Evolutionary conservation across 1,140 invertebrate genomes (phyloP).

Genomic region (Drosophila serrata): DNA sequence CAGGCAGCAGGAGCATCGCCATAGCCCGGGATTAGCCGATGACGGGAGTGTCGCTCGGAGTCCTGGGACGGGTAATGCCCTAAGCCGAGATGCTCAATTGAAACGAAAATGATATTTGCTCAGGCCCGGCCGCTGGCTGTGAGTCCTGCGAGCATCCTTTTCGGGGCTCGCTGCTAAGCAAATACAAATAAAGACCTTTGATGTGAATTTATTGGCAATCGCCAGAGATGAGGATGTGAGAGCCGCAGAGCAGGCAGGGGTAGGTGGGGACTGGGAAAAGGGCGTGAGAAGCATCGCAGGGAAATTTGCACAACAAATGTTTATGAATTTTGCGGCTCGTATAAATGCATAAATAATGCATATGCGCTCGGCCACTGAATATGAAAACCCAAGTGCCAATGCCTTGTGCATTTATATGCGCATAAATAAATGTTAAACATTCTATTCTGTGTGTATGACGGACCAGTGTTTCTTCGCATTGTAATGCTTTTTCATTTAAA

Average conservation of each 20-base stretch:
- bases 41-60: constrained; percentile 72
- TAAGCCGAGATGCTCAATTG: constrained; percentile 74
- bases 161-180: constrained; percentile 75
- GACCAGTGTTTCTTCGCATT: constrained; percentile 42
- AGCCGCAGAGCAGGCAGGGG: not conserved
- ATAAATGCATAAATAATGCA: constrained; percentile 76
- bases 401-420: constrained; percentile 62
- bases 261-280: not conserved
- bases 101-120: constrained; percentile 84
- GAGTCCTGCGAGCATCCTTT: constrained; percentile 66
- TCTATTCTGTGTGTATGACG: constrained; percentile 15
- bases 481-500: constrained; percentile 63
- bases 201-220: constrained; percentile 82
- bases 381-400: constrained; percentile 29
- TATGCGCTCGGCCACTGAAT: constrained; percentile 59
- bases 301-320: constrained; percentile 83
- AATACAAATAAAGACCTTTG: constrained; percentile 84
- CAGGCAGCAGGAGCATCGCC: constrained; percentile 62
- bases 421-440: constrained; percentile 63
- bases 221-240: constrained; percentile 35
- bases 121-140: constrained; percentile 56
- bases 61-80: constrained; percentile 48
- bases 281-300: constrained; percentile 69
- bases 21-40: constrained; percentile 69
- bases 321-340: constrained; percentile 66